Base-by-base conservation (phyloP, 2,888 invertebrate species). In the Prenolepis imparis region DNA sequence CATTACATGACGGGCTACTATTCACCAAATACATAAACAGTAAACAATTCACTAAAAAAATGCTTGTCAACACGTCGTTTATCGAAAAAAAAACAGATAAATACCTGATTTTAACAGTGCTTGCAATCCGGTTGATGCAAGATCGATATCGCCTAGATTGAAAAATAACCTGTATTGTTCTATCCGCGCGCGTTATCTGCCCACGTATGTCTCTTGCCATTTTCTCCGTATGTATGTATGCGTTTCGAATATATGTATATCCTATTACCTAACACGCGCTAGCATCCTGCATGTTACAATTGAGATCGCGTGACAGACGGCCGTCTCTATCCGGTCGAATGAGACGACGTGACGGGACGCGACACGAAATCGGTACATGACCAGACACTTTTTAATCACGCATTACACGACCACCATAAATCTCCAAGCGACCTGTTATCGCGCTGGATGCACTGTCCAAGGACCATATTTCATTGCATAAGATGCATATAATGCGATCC, bases 91-190 rank as follows among this genome's bases (percentile, higher is more conserved):
- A 28, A 32, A 9, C 24, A n/a, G 28, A 44, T 32, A 41, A n/a
- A 4, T 52, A 74, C 61, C 72, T 12, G 63, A 44, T 81, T 48
- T 39, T 74, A 41, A 74, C 81, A 52, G 74, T 52, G 32, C 12
- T 18, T 8, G 18, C 72, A 80, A 72, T 86, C 67, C 82, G 78
- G 67, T 70, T 61, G 61, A 74, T 52, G 72, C 67, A 63, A 84
- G 88, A 89, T 88, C 89, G 88, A 88, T 89, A 85, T 82, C 59
- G 55, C 36, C 59, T 77, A 82, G 86, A 89, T 87, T 87, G 87
- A 88, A 88, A 89, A 89, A 89, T 88, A 88, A 86, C 85, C 84
- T 82, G 72, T 64, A 39, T 52, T n/a, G 32, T 61, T 70, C 55
- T 67, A 64, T 36, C 55, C 84, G 48, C 48, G 48, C 8, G 24